A percentile compares a stretch with the other conserved stretches of the same genome.
Conservation (phyloP, 2,888 invertebrate genomes). For the Xiphydria camelus region DNA sequence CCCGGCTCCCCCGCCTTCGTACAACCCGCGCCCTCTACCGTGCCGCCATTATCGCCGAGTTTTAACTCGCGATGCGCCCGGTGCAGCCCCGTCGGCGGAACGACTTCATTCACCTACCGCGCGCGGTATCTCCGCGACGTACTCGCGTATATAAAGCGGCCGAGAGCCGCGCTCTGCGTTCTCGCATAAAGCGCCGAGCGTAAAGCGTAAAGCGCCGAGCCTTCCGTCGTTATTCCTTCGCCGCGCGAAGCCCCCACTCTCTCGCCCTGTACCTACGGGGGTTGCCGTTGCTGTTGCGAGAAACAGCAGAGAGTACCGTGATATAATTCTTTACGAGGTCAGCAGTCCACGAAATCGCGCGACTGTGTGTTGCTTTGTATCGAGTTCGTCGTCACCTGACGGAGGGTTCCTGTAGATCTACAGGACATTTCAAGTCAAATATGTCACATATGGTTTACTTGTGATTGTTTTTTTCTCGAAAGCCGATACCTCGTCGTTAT, state of each 20-base stretch:
- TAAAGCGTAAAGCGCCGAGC: slow-evolving; percentile 32
- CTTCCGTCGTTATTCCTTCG: slow-evolving; percentile 20
- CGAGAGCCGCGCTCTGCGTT: not conserved
- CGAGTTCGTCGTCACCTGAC: no score
- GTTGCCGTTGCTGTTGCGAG: no score
- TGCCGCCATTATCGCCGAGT: not conserved
- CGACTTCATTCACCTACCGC: not conserved
- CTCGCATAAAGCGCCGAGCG: not conserved
- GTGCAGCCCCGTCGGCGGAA: not conserved
- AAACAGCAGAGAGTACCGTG: no score
- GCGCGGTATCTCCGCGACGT: not conserved
- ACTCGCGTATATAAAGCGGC: not conserved
- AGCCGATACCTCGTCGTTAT: no score
- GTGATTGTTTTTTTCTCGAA: no score
- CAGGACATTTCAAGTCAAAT: no score
- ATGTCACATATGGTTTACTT: no score
- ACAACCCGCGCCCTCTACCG: not conserved
- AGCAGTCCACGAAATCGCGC: no score
- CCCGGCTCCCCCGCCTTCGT: not conserved
- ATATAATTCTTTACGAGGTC: no score
- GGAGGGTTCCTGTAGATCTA: no score
- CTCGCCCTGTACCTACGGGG: no score
- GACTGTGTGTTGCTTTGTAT: no score
- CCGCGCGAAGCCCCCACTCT: slow-evolving; percentile 12
- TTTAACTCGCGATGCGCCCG: not conserved